Evolutionary conservation across 2,797 vertebrate species (phyloP).

Genomic region (Chromobotia macracanthus): DNA sequence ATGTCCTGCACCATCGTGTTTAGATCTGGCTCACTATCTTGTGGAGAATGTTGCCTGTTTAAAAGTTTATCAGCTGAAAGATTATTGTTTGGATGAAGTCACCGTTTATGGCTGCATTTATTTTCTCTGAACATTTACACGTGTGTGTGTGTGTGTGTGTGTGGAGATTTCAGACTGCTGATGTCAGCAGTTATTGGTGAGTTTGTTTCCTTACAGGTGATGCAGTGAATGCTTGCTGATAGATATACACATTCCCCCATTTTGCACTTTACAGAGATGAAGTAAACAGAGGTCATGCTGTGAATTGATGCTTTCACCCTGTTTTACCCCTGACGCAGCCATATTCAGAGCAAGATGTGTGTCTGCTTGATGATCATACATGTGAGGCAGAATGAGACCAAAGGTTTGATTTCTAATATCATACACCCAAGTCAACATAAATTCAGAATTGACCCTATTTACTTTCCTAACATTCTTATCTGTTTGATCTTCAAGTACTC

Average conservation of each 20-base stretch:
- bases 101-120: no score
- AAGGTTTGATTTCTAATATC: neutral
- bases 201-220: slow-evolving; percentile 57
- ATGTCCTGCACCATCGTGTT: no score
- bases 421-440: neutral
- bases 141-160: neutral
- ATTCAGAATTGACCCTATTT: no score
- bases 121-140: no score
- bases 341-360: neutral
- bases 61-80: no score
- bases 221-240: slow-evolving; percentile 51
- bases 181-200: slow-evolving; percentile 54
- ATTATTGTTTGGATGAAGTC: no score
- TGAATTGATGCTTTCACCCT: neutral
- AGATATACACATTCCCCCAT: slow-evolving; percentile 54
- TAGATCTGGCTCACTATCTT: no score
- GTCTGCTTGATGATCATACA: no score
- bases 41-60: no score
- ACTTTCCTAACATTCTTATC: no score
- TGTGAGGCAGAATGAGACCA: neutral
- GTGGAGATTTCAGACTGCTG: no score
- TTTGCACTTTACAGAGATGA: slow-evolving; percentile 42
- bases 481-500: no score
- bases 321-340: neutral
- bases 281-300: slow-evolving; percentile 26